phyloP scores from a whole-genome alignment of 2,888 invertebrate species.

The Lepetodrilus schrolli region DNA sequence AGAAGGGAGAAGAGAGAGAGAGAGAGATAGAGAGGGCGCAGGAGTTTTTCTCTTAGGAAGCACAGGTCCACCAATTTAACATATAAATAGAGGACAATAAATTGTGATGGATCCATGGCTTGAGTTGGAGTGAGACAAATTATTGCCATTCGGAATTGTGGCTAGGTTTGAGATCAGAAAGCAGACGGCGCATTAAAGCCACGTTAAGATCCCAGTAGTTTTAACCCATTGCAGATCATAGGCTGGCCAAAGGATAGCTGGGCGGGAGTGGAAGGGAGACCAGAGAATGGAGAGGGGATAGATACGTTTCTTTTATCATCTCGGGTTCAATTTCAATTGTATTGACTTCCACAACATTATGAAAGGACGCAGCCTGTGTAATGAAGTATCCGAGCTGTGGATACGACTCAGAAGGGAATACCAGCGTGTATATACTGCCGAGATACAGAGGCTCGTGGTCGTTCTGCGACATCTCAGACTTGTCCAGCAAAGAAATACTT shows the following conservation, averaged over 20 bases:
- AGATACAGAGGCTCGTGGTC: too few relatives aligned
- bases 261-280: too few relatives aligned
- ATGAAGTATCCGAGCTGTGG: too few relatives aligned
- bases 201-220: neutral
- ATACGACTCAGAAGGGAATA: too few relatives aligned
- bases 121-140: neutral
- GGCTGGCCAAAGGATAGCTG: neutral
- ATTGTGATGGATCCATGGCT: neutral
- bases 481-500: too few relatives aligned
- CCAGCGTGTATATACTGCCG: too few relatives aligned
- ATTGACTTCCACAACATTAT: slow-evolving; percentile 13
- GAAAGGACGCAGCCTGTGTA: too few relatives aligned
- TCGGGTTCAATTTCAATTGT: neutral
- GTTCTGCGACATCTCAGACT: too few relatives aligned
- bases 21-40: too few relatives aligned
- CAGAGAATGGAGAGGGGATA: neutral
- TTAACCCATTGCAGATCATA: neutral
- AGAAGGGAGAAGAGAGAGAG: too few relatives aligned
- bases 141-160: neutral
- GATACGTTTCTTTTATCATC: neutral
- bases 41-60: slow-evolving; percentile 11
- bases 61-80: slow-evolving; percentile 25
- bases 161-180: neutral
- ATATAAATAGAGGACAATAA: slow-evolving; percentile 24
- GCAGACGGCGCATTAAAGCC: neutral